These are phyloP conservation scores for Amblyraja radiata DNA, from an alignment of 2,797 vertebrate species.

Conservation along the genomic window DNA sequence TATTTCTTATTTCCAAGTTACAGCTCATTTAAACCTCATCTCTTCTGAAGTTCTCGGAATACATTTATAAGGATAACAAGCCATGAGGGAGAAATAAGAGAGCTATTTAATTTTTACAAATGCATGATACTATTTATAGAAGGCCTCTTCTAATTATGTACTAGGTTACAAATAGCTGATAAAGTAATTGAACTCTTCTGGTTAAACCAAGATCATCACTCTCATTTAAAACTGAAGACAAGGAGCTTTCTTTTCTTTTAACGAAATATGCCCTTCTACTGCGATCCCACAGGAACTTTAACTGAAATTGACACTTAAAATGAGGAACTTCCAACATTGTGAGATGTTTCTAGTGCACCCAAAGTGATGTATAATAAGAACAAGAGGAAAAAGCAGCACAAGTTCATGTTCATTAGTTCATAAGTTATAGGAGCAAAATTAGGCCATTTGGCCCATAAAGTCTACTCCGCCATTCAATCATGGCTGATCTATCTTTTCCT, in stretches of 20 bases:
- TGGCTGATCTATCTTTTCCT: no score
- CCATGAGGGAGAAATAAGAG: background rate
- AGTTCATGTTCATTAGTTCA: no score
- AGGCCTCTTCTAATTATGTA: background rate
- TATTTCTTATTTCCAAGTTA: background rate
- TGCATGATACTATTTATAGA: background rate
- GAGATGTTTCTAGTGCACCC: background rate
- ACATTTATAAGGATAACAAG: background rate
- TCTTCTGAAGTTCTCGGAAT: slow-evolving; percentile 4
- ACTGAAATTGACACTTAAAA: slow-evolving; percentile 13
- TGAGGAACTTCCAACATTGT: background rate
- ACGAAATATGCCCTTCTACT: background rate
- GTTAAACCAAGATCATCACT: background rate
- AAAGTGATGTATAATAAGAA: background rate
- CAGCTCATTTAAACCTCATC: slow-evolving; percentile 3
- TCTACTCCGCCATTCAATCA: no score
- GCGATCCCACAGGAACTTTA: background rate
- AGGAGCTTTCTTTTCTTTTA: background rate
- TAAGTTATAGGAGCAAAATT: no score
- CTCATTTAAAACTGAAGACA: background rate
- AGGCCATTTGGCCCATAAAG: no score
- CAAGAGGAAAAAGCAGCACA: no score
- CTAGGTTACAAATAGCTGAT: background rate
- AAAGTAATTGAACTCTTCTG: background rate
- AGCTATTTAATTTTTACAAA: slow-evolving; percentile 17